Evolutionary conservation across 2,113 vertebrate species (phyloP).

Genomic region (Scomber scombrus): DNA sequence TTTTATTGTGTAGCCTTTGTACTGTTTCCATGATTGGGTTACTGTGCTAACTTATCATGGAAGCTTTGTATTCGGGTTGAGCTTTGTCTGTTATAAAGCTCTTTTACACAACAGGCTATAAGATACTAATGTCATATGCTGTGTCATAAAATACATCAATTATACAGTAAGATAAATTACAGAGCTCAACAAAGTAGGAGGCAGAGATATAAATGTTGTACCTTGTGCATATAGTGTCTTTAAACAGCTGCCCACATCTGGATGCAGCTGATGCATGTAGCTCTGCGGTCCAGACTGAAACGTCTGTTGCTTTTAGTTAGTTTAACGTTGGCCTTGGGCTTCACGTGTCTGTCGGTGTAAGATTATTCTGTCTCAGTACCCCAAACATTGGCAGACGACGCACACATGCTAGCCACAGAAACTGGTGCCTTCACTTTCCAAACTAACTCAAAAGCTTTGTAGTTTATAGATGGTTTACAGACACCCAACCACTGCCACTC

Average conservation of each 20-base stretch:
- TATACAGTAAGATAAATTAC: neutral
- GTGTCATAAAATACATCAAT: neutral
- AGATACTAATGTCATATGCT: neutral
- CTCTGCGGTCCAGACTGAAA: neutral
- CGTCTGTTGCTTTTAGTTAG: constrained; percentile 34
- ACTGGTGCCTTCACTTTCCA: neutral
- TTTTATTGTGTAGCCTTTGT: neutral
- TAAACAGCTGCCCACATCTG: constrained; percentile 30
- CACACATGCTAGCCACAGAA: neutral
- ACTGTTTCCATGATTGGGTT: too few relatives aligned
- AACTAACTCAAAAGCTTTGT: neutral
- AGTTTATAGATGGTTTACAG: too few relatives aligned
- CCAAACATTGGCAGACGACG: neutral
- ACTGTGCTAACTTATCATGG: neutral
- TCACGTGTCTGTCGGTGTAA: constrained; percentile 26
- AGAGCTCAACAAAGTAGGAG: neutral
- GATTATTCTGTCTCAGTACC: constrained; percentile 36
- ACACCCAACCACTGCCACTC: neutral
- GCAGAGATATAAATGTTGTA: neutral
- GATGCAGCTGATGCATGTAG: constrained; percentile 17
- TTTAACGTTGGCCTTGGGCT: constrained; percentile 16
- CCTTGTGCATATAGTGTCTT: neutral
- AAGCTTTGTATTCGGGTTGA: neutral
- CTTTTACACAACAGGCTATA: neutral
- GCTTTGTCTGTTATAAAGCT: neutral